Evolutionary conservation across 2,113 vertebrate species (phyloP), one percentile per base, ranked within the genome.

Genomic region (Corapipo altera): DNA sequence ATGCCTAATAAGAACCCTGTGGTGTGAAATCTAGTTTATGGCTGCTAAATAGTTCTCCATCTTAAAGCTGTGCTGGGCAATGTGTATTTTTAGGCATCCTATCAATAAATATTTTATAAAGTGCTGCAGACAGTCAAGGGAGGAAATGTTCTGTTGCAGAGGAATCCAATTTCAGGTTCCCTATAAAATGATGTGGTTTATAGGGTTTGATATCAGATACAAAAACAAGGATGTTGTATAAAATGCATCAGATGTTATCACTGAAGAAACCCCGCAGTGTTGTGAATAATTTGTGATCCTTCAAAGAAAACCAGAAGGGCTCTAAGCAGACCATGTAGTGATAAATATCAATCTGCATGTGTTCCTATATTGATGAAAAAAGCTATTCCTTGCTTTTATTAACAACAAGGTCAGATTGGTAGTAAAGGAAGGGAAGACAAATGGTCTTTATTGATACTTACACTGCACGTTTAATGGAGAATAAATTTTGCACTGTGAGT

Each of bases 61-160:
- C 35, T 91, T 83, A 94, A 93, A 86, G 61, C 88, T 96, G 12
- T 78, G 69, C 88, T 84, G 89, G 92, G 76, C n/a, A 91, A 33
- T 91, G 54, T 87, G 65, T 97, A 96, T 94, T 96, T 97, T 97
- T 94, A 97, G 95, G 62, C 72, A 79, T 95, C 90, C 83, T 96
- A 87, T 85, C 92, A 94, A 95, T 98, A 96, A 96, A 94, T 97
- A 91, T 96, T 98, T 97, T 90, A 95, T 95, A 88, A 95, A 95
- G 51, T 86, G 59, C 84, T 91, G 75, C 67, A 78, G 82, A 92
- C 51, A 88, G 65, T 92, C 30, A 9, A 92, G 83, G 85, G 88
- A 93, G 85, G 91, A 97, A 92, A 70, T 88, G 59, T 85, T 94
- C 95, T 82, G 79, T 92, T 92, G 74, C 66, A 93, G 94, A 95